phyloP scores from a whole-genome alignment of 35 echinoderm and acorn worm species.

The Diadema setosum region DNA sequence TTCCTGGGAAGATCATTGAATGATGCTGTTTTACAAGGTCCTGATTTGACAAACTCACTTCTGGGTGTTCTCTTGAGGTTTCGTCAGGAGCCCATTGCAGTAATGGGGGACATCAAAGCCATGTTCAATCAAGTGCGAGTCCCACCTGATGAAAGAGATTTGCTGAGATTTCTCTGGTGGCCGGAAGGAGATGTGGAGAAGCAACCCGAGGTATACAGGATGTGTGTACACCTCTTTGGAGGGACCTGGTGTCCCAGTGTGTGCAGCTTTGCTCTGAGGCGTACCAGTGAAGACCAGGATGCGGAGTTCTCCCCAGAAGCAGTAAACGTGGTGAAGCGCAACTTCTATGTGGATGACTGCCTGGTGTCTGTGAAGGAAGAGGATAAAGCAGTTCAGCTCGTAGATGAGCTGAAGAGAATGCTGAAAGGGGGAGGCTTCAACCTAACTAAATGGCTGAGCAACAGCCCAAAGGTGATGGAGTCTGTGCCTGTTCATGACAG shows the following conservation, averaged over 20 bases:
- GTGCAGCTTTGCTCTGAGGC: background rate
- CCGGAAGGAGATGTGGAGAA: background rate
- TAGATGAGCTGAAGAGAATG: background rate
- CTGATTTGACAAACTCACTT: slow-evolving; percentile 21
- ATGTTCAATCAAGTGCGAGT: slow-evolving; percentile 56
- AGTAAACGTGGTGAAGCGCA: background rate
- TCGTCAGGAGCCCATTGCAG: slow-evolving; percentile 30
- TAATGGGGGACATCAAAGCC: slow-evolving; percentile 44
- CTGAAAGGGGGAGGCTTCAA: slow-evolving; percentile 36
- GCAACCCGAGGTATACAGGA: background rate
- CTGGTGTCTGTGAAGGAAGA: background rate
- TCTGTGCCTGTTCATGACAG: slow-evolving; percentile 1
- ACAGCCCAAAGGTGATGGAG: slow-evolving; percentile 19
- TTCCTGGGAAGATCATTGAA: slow-evolving; percentile 6
- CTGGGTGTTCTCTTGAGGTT: slow-evolving; percentile 44
- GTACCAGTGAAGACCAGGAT: background rate
- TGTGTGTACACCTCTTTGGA: slow-evolving; percentile 16
- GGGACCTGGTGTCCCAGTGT: slow-evolving; percentile 19
- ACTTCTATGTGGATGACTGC: slow-evolving; percentile 37
- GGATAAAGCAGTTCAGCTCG: background rate
- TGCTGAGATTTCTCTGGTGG: slow-evolving; percentile 52
- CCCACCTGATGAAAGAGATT: slow-evolving; percentile 1
- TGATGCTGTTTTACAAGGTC: background rate
- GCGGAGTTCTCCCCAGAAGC: background rate
- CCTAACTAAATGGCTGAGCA: slow-evolving; percentile 67